Evolutionary conservation across 2,888 invertebrate species (phyloP).

Genomic region (Parascotia fuliginaria): DNA sequence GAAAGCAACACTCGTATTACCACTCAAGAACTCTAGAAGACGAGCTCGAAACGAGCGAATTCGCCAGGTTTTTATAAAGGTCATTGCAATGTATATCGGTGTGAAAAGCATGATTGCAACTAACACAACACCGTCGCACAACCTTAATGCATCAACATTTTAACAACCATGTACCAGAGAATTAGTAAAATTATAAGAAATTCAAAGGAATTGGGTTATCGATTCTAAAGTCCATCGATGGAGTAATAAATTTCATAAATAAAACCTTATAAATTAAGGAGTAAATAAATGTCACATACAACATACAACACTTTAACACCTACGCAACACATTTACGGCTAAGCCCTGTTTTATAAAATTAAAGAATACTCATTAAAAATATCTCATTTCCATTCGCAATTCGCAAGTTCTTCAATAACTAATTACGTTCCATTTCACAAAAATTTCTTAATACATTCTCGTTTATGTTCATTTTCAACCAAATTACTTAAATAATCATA

Average conservation of each 20-base stretch:
- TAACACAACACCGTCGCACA: slow-evolving; percentile 23
- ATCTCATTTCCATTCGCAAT: slow-evolving; percentile 36
- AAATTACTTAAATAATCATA: no score
- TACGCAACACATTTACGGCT: slow-evolving; percentile 24
- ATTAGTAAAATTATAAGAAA: slow-evolving; percentile 27
- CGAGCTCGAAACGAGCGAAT: slow-evolving; percentile 89
- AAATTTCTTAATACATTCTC: no score
- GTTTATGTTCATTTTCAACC: no score
- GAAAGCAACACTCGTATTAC: slow-evolving; percentile 86
- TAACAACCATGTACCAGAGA: slow-evolving; percentile 15
- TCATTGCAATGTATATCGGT: slow-evolving; percentile 93
- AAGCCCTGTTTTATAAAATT: slow-evolving; percentile 29
- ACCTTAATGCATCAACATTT: slow-evolving; percentile 30
- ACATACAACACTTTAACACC: slow-evolving; percentile 20
- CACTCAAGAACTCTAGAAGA: slow-evolving; percentile 86
- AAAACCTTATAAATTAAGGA: slow-evolving; percentile 30
- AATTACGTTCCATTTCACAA: slow-evolving; percentile 24
- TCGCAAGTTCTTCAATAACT: slow-evolving; percentile 22
- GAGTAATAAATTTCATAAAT: slow-evolving; percentile 36
- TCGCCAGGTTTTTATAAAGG: slow-evolving; percentile 92
- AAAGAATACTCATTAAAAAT: slow-evolving; percentile 34
- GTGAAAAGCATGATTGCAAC: slow-evolving; percentile 89
- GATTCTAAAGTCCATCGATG: slow-evolving; percentile 77
- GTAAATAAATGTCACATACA: slow-evolving; percentile 24
- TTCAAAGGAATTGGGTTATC: slow-evolving; percentile 67